phyloP scores from a whole-genome alignment of 2,888 invertebrate species.

The Dasypogon diadema region DNA sequence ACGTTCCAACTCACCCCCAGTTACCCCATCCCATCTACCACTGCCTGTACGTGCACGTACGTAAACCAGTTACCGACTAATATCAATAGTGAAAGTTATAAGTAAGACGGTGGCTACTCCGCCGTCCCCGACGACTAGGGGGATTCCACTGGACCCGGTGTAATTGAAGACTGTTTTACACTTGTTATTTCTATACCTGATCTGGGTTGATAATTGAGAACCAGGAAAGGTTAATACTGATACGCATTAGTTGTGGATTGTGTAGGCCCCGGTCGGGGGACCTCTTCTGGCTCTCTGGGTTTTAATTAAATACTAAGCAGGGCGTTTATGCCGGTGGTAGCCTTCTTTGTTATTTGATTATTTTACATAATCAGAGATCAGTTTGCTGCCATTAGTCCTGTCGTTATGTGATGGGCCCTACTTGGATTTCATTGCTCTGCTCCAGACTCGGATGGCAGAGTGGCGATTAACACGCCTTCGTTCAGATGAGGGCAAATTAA shows the following conservation, averaged over 20 bases:
- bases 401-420: slow-evolving; percentile 40
- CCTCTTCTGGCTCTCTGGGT: slow-evolving; percentile 20
- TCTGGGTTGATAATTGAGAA: slow-evolving; percentile 51
- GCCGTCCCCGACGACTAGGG: not conserved
- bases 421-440: slow-evolving; percentile 41
- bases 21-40: slow-evolving; percentile 20
- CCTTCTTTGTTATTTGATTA: slow-evolving; percentile 55
- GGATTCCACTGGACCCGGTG: slow-evolving; percentile 33
- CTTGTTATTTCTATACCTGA: slow-evolving; percentile 55
- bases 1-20: slow-evolving; percentile 9
- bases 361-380: slow-evolving; percentile 55
- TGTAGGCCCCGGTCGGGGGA: not conserved
- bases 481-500: slow-evolving; percentile 54
- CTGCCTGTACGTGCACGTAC: slow-evolving; percentile 35
- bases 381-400: slow-evolving; percentile 33
- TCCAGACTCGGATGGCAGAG: slow-evolving; percentile 20
- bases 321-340: slow-evolving; percentile 32
- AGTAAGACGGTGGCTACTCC: not conserved
- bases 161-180: slow-evolving; percentile 56
- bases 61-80: slow-evolving; percentile 45
- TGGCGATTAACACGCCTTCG: slow-evolving; percentile 54
- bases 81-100: slow-evolving; percentile 22
- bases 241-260: slow-evolving; percentile 31
- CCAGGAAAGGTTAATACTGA: slow-evolving; percentile 35
- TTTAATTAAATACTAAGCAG: slow-evolving; percentile 56